Conservation (phyloP, 37 sponge, comb jelly and placozoan genomes). For the Corticium candelabrum region DNA sequence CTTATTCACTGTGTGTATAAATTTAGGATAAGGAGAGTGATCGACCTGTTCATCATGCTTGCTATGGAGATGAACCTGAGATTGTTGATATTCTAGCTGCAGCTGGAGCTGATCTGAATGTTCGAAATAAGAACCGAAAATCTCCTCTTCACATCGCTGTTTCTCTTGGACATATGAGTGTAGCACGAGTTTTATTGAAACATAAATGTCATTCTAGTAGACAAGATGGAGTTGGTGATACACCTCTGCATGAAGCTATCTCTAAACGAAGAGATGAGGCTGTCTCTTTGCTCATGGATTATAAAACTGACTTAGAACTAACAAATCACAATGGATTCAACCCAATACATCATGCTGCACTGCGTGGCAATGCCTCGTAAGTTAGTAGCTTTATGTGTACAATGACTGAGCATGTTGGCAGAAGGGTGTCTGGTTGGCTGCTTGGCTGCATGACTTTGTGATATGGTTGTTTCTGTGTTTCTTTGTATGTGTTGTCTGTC, state of each 20-base stretch:
- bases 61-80: conserved; percentile 75
- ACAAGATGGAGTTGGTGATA: conserved; percentile 87
- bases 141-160: conserved; percentile 84
- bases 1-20: conserved; percentile 3
- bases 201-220: conserved; percentile 57
- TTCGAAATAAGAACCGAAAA: conserved; percentile 64
- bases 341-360: conserved; percentile 72
- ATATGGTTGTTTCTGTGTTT: too few relatives aligned
- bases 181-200: conserved; percentile 44
- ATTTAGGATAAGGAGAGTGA: conserved; percentile 77
- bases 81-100: conserved; percentile 50
- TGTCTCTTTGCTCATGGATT: conserved; percentile 57
- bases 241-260: conserved; percentile 91
- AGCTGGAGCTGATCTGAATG: conserved; percentile 60
- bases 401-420: not conserved
- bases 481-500: too few relatives aligned
- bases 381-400: not conserved
- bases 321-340: conserved; percentile 85
- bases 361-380: conserved; percentile 43
- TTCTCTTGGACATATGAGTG: conserved; percentile 61
- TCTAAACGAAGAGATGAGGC: conserved; percentile 73
- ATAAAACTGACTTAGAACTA: conserved; percentile 44
- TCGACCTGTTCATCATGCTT: conserved; percentile 69
- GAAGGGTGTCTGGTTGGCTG: not conserved
- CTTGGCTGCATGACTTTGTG: not conserved